Conservation (phyloP, 2,797 vertebrate genomes). For the Macrochelys suwanniensis region DNA sequence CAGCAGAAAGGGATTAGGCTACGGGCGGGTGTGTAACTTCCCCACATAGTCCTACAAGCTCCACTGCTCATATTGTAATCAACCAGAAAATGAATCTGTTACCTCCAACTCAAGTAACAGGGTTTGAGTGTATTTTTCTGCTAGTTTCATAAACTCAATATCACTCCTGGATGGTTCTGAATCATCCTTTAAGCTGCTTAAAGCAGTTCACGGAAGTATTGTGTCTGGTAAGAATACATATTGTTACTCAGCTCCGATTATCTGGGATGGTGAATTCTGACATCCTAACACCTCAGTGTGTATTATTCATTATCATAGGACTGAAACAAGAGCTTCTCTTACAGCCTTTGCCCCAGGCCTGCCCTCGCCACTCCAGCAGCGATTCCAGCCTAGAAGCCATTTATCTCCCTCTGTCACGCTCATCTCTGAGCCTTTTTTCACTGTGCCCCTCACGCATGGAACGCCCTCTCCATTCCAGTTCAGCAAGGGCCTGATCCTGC, state of each 20-base stretch:
- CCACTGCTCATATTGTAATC: background rate
- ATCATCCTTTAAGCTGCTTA: background rate
- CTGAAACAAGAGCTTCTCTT: background rate
- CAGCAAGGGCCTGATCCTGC: background rate
- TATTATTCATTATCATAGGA: background rate
- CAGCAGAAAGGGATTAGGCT: background rate
- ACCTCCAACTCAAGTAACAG: background rate
- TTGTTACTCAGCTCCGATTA: background rate
- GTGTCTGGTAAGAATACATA: background rate
- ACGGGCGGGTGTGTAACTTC: background rate
- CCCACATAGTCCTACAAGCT: background rate
- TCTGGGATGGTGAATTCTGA: background rate
- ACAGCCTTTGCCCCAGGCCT: background rate
- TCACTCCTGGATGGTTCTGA: background rate
- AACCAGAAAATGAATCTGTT: background rate
- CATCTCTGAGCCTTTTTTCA: background rate
- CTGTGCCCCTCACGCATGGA: background rate
- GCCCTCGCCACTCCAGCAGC: background rate
- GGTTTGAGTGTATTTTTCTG: background rate
- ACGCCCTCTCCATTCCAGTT: background rate
- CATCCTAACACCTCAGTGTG: background rate
- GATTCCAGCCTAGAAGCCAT: background rate
- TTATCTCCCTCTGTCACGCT: background rate
- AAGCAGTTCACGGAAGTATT: background rate
- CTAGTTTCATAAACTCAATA: background rate